Evolutionary conservation across 2,888 invertebrate genomes (phyloP).

Genomic region (Cetonia aurata): DNA sequence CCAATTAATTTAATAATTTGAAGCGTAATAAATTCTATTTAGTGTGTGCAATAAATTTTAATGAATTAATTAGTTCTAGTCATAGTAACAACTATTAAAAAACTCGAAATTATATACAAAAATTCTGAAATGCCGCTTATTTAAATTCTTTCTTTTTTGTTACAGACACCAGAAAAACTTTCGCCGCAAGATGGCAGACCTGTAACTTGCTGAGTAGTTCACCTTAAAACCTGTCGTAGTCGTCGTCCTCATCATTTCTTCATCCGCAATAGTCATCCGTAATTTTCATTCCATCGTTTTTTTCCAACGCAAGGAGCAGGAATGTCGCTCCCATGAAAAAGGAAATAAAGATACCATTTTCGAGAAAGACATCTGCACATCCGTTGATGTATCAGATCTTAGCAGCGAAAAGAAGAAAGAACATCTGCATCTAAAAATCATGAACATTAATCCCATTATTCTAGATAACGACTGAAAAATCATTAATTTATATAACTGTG

Average conservation of each 20-base stretch:
- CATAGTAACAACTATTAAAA: too few relatives aligned
- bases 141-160: slow-evolving; percentile 62
- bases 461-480: slow-evolving; percentile 32
- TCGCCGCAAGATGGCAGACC: slow-evolving; percentile 73
- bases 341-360: slow-evolving; percentile 18
- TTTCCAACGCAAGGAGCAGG: background rate
- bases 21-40: too few relatives aligned
- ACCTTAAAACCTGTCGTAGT: slow-evolving; percentile 45
- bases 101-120: too few relatives aligned
- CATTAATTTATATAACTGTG: slow-evolving; percentile 47
- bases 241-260: slow-evolving; percentile 53
- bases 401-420: slow-evolving; percentile 1
- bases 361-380: slow-evolving; percentile 20
- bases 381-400: slow-evolving; percentile 14
- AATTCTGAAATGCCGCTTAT: too few relatives aligned
- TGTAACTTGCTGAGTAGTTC: slow-evolving; percentile 59
- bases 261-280: slow-evolving; percentile 55
- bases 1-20: too few relatives aligned
- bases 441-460: slow-evolving; percentile 42
- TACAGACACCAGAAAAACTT: slow-evolving; percentile 76
- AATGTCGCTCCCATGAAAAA: slow-evolving; percentile 10
- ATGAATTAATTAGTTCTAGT: too few relatives aligned
- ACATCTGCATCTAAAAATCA: slow-evolving; percentile 24
- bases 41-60: too few relatives aligned
- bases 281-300: slow-evolving; percentile 43